These are phyloP conservation scores for Polypterus senegalus DNA, from an alignment of 2,113 vertebrate genomes.

Conservation along the genomic window DNA sequence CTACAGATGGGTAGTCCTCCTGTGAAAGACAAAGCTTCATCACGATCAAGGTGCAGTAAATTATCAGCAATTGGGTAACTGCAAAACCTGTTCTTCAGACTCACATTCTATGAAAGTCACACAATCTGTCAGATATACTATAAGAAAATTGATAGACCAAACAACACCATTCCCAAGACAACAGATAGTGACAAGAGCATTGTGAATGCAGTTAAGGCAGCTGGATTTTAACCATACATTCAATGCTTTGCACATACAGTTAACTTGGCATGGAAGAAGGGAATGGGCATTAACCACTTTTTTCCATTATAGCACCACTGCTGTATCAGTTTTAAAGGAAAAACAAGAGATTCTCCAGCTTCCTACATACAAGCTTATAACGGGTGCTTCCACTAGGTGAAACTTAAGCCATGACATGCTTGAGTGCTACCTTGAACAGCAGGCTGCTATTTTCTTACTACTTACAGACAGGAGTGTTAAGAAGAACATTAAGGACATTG, in stretches of 20 bases:
- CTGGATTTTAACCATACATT: background rate
- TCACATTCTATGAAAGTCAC: too few species aligned
- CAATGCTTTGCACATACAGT: slow-evolving; percentile 7
- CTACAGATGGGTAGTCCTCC: too few species aligned
- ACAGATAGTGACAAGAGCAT: too few species aligned
- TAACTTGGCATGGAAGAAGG: slow-evolving; percentile 8
- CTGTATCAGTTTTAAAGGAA: background rate
- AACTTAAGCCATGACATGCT: slow-evolving; percentile 19
- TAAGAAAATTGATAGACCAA: too few species aligned
- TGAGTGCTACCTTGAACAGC: background rate
- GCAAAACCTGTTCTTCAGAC: too few species aligned
- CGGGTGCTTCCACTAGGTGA: slow-evolving; percentile 16
- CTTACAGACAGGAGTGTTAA: slow-evolving; percentile 12
- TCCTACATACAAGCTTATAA: slow-evolving; percentile 16
- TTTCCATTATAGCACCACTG: slow-evolving; percentile 11
- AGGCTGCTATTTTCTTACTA: slow-evolving; percentile 12
- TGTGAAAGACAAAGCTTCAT: too few species aligned
- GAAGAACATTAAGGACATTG: slow-evolving; percentile 8
- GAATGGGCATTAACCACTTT: slow-evolving; percentile 11
- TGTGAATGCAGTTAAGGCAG: too few species aligned
- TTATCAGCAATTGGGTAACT: too few species aligned
- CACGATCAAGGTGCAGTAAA: too few species aligned
- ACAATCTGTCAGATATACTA: too few species aligned
- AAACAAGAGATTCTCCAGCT: slow-evolving; percentile 16
- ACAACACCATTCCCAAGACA: too few species aligned